These are phyloP conservation scores for Epicauta chinensis DNA, from an alignment of 1,140 invertebrate genomes.

Conservation along the genomic window DNA sequence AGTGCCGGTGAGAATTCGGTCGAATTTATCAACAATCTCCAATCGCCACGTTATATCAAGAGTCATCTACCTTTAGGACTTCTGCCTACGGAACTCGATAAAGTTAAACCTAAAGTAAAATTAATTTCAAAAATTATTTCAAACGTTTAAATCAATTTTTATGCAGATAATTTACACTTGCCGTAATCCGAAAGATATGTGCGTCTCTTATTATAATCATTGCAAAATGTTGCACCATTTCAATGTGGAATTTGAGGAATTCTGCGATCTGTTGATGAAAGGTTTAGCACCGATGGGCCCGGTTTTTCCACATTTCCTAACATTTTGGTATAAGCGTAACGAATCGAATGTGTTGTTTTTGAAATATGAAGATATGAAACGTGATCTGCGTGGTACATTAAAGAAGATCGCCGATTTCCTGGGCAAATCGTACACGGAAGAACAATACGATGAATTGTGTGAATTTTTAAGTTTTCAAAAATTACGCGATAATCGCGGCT, in stretches of 20 bases:
- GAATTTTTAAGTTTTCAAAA: conserved; percentile 72
- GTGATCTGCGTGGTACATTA: conserved; percentile 57
- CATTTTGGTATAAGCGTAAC: conserved; percentile 65
- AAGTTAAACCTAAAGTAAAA: conserved; percentile 64
- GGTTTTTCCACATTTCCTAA: conserved; percentile 61
- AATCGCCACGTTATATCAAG: conserved; percentile 68
- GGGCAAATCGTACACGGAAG: conserved; percentile 56
- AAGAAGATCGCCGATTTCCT: conserved; percentile 67
- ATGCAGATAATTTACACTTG: conserved; percentile 81
- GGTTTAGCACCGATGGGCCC: conserved; percentile 44
- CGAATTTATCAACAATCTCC: conserved; percentile 58
- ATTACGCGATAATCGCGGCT: conserved; percentile 69
- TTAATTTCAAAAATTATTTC: not conserved
- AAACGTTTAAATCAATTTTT: not conserved
- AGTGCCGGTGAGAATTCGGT: conserved; percentile 52
- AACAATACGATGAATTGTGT: conserved; percentile 58
- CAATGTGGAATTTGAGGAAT: conserved; percentile 71
- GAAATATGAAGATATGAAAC: conserved; percentile 82
- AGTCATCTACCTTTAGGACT: conserved; percentile 74
- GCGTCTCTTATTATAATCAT: conserved; percentile 89
- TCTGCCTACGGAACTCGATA: conserved; percentile 58
- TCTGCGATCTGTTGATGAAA: conserved; percentile 69
- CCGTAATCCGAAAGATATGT: conserved; percentile 90
- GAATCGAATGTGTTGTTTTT: conserved; percentile 73
- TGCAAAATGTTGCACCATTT: conserved; percentile 63